phyloP scores from a whole-genome alignment of 2,888 invertebrate species.

The Eristalis intricaria region DNA sequence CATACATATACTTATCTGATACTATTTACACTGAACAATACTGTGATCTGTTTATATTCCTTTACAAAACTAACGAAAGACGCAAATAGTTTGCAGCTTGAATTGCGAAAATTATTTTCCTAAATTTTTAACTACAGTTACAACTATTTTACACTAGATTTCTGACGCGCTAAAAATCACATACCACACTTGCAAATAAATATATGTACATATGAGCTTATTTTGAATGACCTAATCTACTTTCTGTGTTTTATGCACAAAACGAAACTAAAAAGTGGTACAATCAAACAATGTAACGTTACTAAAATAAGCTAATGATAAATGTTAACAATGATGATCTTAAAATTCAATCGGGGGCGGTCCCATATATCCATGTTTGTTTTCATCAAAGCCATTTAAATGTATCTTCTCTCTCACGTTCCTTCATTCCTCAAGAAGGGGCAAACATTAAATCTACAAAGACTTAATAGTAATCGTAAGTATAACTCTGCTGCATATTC shows the following conservation, averaged over 20 bases:
- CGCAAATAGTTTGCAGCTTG: conserved; percentile 34
- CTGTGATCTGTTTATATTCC: conserved; percentile 70
- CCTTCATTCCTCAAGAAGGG: conserved; percentile 1
- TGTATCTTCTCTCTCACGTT: conserved; percentile 12
- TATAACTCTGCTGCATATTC: conserved; percentile 43
- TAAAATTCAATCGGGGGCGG: conserved; percentile 58
- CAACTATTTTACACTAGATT: conserved; percentile 45
- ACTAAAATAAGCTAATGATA: conserved; percentile 1
- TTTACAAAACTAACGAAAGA: conserved; percentile 17
- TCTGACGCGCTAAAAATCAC: conserved; percentile 17
- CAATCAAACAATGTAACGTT: conserved; percentile 56
- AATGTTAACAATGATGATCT: background rate
- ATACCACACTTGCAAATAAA: background rate
- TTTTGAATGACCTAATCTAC: conserved; percentile 25
- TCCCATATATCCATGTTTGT: conserved; percentile 19
- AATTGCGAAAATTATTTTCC: conserved; percentile 39
- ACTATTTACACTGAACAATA: conserved; percentile 63
- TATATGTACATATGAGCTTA: conserved; percentile 15
- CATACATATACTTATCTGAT: conserved; percentile 24
- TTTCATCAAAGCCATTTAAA: conserved; percentile 40
- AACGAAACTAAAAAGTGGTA: conserved; percentile 56
- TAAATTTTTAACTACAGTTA: conserved; percentile 29
- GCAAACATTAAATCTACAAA: conserved; percentile 52
- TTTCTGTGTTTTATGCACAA: conserved; percentile 63
- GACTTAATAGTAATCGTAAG: conserved; percentile 63